A percentile compares a stretch with the other conserved stretches of the same genome.
Conservation (phyloP, 2,113 vertebrate genomes). For the Bubo blakistoni region DNA sequence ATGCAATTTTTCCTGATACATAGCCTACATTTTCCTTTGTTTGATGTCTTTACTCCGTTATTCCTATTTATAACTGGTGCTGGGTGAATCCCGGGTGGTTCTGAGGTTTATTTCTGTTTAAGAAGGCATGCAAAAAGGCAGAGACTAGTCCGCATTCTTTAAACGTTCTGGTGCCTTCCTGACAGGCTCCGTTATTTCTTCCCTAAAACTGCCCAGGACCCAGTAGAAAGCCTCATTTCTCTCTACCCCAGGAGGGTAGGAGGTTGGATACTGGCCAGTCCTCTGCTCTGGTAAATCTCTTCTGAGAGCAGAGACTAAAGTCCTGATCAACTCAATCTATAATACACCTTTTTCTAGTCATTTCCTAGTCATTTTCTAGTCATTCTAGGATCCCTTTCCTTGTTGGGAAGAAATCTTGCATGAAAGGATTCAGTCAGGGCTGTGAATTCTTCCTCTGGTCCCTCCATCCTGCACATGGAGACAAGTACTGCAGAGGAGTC, state of each 20-base stretch:
- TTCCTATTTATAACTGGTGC: slow-evolving; percentile 18
- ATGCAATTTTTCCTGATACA: slow-evolving; percentile 51
- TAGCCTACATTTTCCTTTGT: slow-evolving; percentile 57
- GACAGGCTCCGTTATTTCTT: background rate
- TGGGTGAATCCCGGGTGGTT: slow-evolving; percentile 44
- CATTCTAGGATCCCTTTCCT: background rate
- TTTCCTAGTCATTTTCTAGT: background rate
- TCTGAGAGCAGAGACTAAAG: background rate
- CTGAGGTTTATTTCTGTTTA: slow-evolving; percentile 49
- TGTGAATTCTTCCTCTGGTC: background rate
- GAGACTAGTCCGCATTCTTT: background rate
- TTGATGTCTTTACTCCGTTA: background rate
- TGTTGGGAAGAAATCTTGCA: background rate
- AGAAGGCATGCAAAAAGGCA: slow-evolving; percentile 26
- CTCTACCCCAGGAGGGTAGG: background rate
- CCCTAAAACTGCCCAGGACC: background rate
- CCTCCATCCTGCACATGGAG: background rate
- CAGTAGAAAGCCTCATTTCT: background rate
- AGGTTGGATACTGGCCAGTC: background rate
- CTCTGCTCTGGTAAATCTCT: background rate
- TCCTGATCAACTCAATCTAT: background rate
- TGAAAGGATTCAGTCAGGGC: background rate
- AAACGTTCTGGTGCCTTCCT: background rate
- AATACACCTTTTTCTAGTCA: background rate
- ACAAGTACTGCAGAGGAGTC: background rate